Evolutionary conservation across 2,113 vertebrate genomes (phyloP).

Genomic region (Oreotrochilus melanogaster): DNA sequence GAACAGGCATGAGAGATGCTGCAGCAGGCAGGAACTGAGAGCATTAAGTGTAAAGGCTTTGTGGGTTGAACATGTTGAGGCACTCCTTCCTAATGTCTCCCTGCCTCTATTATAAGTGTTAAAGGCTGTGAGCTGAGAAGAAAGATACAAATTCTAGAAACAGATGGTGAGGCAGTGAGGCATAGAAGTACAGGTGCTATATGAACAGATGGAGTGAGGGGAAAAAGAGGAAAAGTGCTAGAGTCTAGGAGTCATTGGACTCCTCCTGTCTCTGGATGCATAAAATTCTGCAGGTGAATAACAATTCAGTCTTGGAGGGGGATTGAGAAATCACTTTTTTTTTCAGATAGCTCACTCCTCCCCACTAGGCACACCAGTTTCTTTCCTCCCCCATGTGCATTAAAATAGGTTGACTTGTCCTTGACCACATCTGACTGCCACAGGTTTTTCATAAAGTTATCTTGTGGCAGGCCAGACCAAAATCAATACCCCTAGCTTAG

Average conservation of each 20-base stretch:
- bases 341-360: neutral
- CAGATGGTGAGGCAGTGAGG: conserved; percentile 64
- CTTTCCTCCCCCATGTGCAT: neutral
- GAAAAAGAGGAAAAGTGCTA: neutral
- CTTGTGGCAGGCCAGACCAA: neutral
- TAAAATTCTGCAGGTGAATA: conserved; percentile 26
- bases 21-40: conserved; percentile 11
- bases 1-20: neutral
- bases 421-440: neutral
- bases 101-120: conserved; percentile 29
- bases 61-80: conserved; percentile 32
- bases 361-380: neutral
- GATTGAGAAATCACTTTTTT: conserved; percentile 4
- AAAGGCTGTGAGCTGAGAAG: conserved; percentile 24
- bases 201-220: conserved; percentile 43
- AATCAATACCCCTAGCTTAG: neutral
- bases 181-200: conserved; percentile 59
- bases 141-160: conserved; percentile 40
- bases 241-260: conserved; percentile 5
- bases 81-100: conserved; percentile 16
- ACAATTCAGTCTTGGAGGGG: neutral
- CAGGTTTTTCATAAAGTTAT: neutral
- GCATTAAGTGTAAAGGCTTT: conserved; percentile 1
- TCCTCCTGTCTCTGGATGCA: neutral
- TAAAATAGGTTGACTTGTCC: neutral